Conservation (phyloP, 2,113 vertebrate genomes). For the Canis aureus region DNA sequence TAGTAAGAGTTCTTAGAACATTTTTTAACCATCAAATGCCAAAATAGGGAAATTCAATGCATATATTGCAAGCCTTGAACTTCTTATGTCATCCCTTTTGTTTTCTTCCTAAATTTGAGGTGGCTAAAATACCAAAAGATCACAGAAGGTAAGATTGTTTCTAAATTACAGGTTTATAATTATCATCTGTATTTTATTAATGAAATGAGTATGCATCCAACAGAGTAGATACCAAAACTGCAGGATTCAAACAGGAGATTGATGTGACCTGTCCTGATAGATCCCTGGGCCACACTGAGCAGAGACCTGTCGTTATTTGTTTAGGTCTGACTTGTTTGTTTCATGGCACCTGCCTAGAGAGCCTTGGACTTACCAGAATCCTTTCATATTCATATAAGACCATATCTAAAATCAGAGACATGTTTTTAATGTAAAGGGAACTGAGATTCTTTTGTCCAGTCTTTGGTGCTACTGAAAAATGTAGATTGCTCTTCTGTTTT, state of each 20-base stretch:
- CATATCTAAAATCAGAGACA: background rate
- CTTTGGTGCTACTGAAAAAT: background rate
- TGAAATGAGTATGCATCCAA: background rate
- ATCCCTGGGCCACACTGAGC: background rate
- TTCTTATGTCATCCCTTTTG: background rate
- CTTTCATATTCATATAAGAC: background rate
- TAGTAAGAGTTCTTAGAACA: background rate
- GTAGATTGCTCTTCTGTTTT: background rate
- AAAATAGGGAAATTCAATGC: background rate
- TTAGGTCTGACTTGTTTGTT: background rate
- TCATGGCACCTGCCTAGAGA: background rate
- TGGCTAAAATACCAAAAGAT: background rate
- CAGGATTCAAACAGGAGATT: background rate
- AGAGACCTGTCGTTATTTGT: background rate
- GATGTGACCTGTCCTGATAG: fast-evolving
- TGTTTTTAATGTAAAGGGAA: background rate
- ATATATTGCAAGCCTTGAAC: background rate
- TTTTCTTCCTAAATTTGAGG: background rate
- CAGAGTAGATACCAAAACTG: background rate
- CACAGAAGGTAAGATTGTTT: background rate
- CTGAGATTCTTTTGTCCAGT: background rate
- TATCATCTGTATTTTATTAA: background rate
- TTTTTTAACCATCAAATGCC: background rate
- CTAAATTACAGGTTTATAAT: background rate
- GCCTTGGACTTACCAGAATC: background rate